Evolutionary conservation across 1,140 invertebrate species (phyloP).

Genomic region (Ladona fulva): DNA sequence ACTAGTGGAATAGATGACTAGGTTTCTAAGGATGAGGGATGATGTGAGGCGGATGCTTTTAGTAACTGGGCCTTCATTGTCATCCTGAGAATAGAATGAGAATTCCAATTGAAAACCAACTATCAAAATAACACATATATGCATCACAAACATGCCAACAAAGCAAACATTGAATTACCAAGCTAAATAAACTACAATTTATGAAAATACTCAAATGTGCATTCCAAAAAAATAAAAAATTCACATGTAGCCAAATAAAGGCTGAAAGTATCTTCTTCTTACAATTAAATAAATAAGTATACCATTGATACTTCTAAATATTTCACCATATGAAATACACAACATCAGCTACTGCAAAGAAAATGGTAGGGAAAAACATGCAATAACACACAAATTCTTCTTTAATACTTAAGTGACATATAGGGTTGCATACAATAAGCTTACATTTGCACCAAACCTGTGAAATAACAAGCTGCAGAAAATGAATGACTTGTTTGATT

Average conservation of each 20-base stretch:
- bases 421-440: too few species aligned
- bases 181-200: neutral
- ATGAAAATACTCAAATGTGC: neutral
- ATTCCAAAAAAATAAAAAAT: neutral
- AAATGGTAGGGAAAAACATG: neutral
- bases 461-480: too few species aligned
- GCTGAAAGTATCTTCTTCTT: too few species aligned
- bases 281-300: too few species aligned
- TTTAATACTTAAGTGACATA: too few species aligned
- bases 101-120: conserved; percentile 21
- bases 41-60: conserved; percentile 96
- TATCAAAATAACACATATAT: too few species aligned
- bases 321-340: conserved; percentile 21
- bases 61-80: conserved; percentile 96
- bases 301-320: conserved; percentile 14
- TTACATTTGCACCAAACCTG: too few species aligned
- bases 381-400: neutral
- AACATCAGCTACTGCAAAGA: conserved; percentile 17
- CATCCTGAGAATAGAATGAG: conserved; percentile 65
- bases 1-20: conserved; percentile 85
- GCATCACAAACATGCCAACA: neutral
- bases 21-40: conserved; percentile 91
- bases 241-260: too few species aligned
- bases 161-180: conserved; percentile 5
- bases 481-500: too few species aligned